phyloP scores from a whole-genome alignment of 2,797 vertebrate genomes.

The Pachyuromys duprasi region DNA sequence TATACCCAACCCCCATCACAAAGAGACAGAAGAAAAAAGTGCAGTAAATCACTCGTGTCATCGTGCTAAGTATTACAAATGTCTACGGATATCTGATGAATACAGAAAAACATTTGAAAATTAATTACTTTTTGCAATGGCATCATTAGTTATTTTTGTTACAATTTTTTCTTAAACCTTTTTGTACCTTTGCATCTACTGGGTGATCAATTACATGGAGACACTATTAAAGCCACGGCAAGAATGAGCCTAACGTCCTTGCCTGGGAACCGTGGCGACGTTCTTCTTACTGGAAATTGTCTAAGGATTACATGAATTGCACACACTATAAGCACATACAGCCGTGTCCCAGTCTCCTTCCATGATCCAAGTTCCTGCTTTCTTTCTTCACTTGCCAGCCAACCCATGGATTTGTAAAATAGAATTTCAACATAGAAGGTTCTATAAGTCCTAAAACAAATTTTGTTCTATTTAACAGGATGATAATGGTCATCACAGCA shows the following conservation, averaged over 20 bases:
- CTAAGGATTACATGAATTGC: neutral
- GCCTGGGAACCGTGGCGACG: neutral
- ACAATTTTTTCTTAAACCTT: neutral
- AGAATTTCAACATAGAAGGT: neutral
- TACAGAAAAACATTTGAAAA: constrained; percentile 17
- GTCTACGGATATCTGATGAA: neutral
- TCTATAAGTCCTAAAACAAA: neutral
- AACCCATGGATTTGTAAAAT: neutral
- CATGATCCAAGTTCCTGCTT: neutral
- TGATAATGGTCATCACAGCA: neutral
- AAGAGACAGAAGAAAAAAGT: neutral
- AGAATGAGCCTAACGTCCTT: neutral
- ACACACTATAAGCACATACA: neutral
- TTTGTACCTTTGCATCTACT: neutral
- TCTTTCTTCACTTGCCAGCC: neutral
- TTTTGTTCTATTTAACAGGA: neutral
- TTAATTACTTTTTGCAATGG: neutral
- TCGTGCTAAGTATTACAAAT: neutral
- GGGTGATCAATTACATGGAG: neutral
- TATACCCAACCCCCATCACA: neutral
- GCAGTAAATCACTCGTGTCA: neutral
- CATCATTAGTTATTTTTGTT: neutral
- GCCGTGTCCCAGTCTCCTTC: neutral
- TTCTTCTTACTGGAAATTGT: neutral
- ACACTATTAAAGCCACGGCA: neutral